Conservation (phyloP, 2,797 vertebrate species). For the Catamblyrhynchus diadema region DNA sequence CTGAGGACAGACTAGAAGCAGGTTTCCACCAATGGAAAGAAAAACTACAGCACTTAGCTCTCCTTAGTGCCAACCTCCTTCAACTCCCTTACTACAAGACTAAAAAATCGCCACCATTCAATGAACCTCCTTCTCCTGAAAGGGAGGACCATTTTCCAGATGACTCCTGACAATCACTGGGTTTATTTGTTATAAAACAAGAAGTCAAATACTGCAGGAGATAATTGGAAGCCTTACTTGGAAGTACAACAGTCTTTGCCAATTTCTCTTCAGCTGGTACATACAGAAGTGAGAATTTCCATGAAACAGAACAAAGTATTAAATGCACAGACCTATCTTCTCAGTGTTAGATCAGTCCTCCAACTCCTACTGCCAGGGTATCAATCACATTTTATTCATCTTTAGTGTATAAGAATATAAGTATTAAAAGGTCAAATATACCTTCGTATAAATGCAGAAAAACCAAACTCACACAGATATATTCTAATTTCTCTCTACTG, state of each 20-base stretch:
- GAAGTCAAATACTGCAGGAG: background rate
- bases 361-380: background rate
- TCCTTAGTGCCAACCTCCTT: background rate
- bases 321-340: background rate
- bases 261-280: background rate
- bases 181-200: background rate
- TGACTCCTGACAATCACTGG: background rate
- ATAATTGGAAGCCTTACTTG: background rate
- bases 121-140: background rate
- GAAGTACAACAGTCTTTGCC: background rate
- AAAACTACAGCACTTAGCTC: background rate
- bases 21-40: background rate
- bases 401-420: background rate
- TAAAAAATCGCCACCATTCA: accelerated
- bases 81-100: background rate
- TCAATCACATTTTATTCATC: background rate
- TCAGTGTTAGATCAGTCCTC: background rate
- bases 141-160: background rate
- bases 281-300: background rate
- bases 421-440: background rate
- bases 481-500: background rate
- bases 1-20: background rate
- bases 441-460: background rate
- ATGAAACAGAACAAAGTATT: background rate
- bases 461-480: background rate